Conservation (phyloP, 2,797 vertebrate species). For the Streptopelia turtur region DNA sequence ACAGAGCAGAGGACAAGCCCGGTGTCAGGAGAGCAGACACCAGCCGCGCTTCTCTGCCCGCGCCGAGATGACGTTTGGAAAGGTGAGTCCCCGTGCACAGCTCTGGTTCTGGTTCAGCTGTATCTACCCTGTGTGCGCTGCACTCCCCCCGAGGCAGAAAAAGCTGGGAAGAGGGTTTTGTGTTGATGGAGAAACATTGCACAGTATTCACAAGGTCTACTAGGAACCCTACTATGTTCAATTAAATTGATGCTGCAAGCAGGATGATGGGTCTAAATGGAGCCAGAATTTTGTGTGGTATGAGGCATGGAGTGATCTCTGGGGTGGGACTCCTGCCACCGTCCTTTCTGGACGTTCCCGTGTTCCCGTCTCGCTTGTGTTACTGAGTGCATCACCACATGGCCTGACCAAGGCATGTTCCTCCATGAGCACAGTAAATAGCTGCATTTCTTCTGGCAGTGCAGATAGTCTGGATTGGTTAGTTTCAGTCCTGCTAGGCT, state of each 20-base stretch:
- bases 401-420: neutral
- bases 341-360: neutral
- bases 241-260: neutral
- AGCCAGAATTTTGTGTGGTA: neutral
- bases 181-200: neutral
- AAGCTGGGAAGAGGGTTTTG: neutral
- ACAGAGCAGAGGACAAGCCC: neutral
- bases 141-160: fast-evolving
- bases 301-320: neutral
- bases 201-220: neutral
- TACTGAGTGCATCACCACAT: fast-evolving
- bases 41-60: neutral
- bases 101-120: neutral
- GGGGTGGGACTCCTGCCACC: neutral
- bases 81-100: fast-evolving
- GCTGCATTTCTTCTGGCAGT: neutral
- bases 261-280: neutral
- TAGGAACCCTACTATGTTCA: fast-evolving
- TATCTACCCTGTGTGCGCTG: neutral
- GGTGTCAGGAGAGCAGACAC: neutral
- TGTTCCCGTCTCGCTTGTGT: neutral
- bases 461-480: neutral
- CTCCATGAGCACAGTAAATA: neutral
- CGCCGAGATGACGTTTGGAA: neutral
- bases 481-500: neutral